Base-by-base conservation (phyloP, 2,888 invertebrate species). In the Sussaba pulchella region DNA sequence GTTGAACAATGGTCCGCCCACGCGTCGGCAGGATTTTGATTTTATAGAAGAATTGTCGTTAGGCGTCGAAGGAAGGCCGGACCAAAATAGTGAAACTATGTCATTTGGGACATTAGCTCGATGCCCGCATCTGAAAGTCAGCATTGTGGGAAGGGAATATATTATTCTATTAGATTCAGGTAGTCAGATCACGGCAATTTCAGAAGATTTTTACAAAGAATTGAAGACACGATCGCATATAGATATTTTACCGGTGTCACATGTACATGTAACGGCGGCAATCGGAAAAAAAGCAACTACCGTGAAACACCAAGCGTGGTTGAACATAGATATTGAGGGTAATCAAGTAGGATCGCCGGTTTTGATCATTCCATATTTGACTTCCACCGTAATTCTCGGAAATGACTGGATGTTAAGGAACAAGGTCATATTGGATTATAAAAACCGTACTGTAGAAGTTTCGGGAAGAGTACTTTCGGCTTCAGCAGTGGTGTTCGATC, bases 1-100 rank as follows among this genome's bases (percentile, higher is more conserved):
- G 64, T 66, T 66, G 64, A 31, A 47, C 1, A 47, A 12, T 2
- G 64, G 31, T 36, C 64, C 64, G 36, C 1, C 50, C 4, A 19
- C 64, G 64, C 24, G 64, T 19, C 64, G 47, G 26, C 31, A 66
- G 1, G 64, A 66, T 47, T 66, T 36, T 12, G 64, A 66, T 36
- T 66, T 66, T 50, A 19, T 67, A 6, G 43, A 72, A 14, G 67
- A 72, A 10, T 57, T 72, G 47, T 31, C 66, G 14, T 24, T n/a
- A 59, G 69, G 52, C 10, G 24, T 78, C 24, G 47, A 61, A 12
- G 12, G 41, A 9, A 43, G 41, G 17, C 17, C 17, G 24, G 61
- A 69, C 52, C 67, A 4, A n/a, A 41, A 26, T 5, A 24, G 39
- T 63, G 10, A 73, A 41, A 67, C 2, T 31, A 31, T 31, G 31